A percentile compares a stretch with the other conserved stretches of the same genome.
Conservation (phyloP, 1,140 invertebrate species). For the Nautilus pompilius region DNA sequence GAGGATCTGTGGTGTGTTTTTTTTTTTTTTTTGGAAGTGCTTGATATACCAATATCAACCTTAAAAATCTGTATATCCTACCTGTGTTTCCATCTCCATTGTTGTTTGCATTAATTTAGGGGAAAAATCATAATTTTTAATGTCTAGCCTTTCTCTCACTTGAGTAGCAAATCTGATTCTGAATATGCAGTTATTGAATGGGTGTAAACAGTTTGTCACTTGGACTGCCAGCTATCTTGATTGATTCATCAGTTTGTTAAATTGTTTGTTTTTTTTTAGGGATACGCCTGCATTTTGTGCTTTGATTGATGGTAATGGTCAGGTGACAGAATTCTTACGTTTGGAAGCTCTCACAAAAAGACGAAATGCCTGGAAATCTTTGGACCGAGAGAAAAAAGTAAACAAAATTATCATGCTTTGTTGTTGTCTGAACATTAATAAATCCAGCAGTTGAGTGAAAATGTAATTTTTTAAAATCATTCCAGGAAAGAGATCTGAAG, state of each 20-base stretch:
- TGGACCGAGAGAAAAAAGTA: conserved; percentile 71
- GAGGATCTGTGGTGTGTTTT: neutral
- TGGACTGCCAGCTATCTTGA: neutral
- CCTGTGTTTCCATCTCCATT: too few species aligned
- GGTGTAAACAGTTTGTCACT: too few species aligned
- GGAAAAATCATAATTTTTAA: too few species aligned
- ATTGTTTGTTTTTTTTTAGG: conserved; percentile 26
- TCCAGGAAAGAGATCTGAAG: conserved; percentile 74
- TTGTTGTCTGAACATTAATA: neutral
- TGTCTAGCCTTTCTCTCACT: too few species aligned
- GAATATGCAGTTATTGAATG: too few species aligned
- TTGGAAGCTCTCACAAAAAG: conserved; percentile 81
- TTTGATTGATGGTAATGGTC: conserved; percentile 82
- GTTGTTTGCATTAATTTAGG: too few species aligned
- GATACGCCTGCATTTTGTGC: conserved; percentile 86
- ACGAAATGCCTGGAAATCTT: conserved; percentile 70
- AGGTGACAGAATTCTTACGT: conserved; percentile 85
- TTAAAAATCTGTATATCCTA: too few species aligned
- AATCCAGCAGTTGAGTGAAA: too few species aligned
- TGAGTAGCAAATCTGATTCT: too few species aligned
- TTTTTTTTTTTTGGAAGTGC: too few species aligned
- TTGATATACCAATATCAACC: too few species aligned
- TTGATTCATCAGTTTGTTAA: neutral
- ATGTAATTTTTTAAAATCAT: too few species aligned
- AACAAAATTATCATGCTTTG: conserved; percentile 9